Evolutionary conservation across 2,888 invertebrate species (phyloP).

Genomic region (Rhingia rostrata): DNA sequence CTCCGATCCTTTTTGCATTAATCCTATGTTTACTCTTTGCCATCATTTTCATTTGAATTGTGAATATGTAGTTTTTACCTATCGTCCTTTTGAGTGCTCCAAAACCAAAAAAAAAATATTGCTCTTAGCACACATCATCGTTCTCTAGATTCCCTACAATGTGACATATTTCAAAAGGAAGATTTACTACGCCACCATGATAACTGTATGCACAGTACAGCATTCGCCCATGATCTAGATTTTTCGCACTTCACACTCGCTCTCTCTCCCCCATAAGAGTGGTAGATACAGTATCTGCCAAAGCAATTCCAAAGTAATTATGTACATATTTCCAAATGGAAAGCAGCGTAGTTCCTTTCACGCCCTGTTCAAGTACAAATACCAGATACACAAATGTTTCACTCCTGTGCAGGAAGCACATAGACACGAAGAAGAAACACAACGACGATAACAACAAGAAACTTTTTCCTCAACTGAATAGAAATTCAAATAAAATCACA

Average conservation of each 20-base stretch:
- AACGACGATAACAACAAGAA: not conserved
- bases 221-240: constrained; percentile 53
- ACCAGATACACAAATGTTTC: constrained; percentile 17
- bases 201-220: constrained; percentile 19
- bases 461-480: constrained; percentile 10
- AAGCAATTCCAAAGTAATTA: constrained; percentile 49
- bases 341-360: constrained; percentile 29
- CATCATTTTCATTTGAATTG: not conserved
- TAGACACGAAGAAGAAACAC: not conserved
- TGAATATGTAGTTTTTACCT: not conserved
- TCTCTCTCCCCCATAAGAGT: not conserved
- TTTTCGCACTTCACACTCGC: constrained; percentile 6
- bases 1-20: not conserved
- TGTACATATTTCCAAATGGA: constrained; percentile 45
- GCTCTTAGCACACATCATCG: constrained; percentile 18
- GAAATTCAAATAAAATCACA: constrained; percentile 34
- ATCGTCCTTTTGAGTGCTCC: constrained; percentile 9
- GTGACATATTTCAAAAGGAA: constrained; percentile 14
- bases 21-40: not conserved
- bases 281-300: not conserved
- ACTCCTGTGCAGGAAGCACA: not conserved
- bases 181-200: constrained; percentile 9
- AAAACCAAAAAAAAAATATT: constrained; percentile 21
- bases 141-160: not conserved
- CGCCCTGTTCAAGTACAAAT: constrained; percentile 6